These are phyloP conservation scores for Chiloscyllium plagiosum DNA, from an alignment of 2,113 vertebrate species.

Conservation along the genomic window DNA sequence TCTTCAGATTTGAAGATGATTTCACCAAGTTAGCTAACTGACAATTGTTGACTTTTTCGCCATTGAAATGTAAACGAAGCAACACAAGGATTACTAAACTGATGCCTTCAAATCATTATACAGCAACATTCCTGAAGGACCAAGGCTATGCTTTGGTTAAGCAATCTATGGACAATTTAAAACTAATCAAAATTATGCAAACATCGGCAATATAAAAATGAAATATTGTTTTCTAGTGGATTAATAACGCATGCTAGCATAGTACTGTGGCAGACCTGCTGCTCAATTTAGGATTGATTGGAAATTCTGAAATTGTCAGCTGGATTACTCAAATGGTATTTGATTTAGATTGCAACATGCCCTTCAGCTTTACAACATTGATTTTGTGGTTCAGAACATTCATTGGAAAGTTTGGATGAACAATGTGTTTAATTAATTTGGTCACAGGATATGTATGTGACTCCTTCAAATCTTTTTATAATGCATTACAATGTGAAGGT, in stretches of 20 bases:
- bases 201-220: background rate
- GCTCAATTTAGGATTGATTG: background rate
- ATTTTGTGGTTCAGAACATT: background rate
- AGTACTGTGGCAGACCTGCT: background rate
- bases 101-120: background rate
- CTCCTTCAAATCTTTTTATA: background rate
- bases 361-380: background rate
- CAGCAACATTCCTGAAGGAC: background rate
- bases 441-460: background rate
- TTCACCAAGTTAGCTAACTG: background rate
- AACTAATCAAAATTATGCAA: background rate
- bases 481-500: background rate
- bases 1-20: background rate
- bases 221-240: background rate
- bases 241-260: background rate
- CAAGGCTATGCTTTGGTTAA: background rate
- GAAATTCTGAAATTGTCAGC: background rate
- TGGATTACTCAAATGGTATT: background rate
- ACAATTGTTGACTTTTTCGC: background rate
- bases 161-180: background rate
- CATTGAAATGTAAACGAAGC: background rate
- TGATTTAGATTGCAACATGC: constrained; percentile 12
- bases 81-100: background rate
- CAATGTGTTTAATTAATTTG: background rate
- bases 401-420: background rate